Evolutionary conservation across 1,140 invertebrate species (phyloP), one percentile per base, ranked within the genome.

Genomic region (Brachionus plicatilis): DNA sequence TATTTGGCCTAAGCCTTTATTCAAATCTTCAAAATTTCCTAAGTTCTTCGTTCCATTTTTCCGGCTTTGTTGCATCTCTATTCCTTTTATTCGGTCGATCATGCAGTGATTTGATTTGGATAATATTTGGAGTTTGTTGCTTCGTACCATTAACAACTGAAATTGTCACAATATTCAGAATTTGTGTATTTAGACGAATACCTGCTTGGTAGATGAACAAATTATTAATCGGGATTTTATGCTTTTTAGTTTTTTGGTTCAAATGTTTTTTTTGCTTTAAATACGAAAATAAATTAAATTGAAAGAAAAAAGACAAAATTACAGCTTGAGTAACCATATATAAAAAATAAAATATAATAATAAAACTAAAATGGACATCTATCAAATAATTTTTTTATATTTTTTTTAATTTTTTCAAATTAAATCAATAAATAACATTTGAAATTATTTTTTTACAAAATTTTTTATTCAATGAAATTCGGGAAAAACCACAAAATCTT

Each of bases 101-200:
- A n/a, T 82, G 79, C 41, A 60, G 53, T 12, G 53, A 82, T 33
- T 82, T 65, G 17, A 29, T 82, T 3, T 82, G 79, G 79, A 68
- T 68, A 17, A 68, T 82, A 68, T 82, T 82, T 20, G 24, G 37
- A 27, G 7, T 82, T 3, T 82, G 79, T 29, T 82, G 37, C 45
- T 82, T 82, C 65, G n/a, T 82, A 68, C 79, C 79, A 45, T 17
- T 82, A 65, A 17, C 65, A 24, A 82, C 50, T 5, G 79, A 82
- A 82, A 65, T 82, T 17, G 43, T 82, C 1, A 82, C 79, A 12
- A 82, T 82, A 43, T 82, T 82, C 60, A 41, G 79, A 65, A 82
- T 82, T 43, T 82, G 79, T 68, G 24, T 82, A 11, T 82, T 27
- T 29, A 82, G 41, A 47, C 14, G 79, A 12, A 27, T 82, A 68